These are phyloP conservation scores for Crenuchus spilurus DNA, from an alignment of 2,797 vertebrate genomes.

Conservation along the genomic window DNA sequence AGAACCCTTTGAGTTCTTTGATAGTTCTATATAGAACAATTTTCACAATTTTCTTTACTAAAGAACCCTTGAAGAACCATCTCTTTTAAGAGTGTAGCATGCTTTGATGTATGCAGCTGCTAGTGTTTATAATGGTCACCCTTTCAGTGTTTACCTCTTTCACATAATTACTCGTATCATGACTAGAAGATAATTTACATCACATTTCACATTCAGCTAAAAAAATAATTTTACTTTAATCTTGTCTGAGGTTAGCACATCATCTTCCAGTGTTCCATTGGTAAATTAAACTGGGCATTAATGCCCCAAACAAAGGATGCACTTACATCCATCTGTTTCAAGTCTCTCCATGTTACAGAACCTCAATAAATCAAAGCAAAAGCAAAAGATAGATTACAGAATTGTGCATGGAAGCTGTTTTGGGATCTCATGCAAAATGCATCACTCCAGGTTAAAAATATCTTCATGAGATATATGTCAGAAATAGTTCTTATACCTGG, in stretches of 20 bases:
- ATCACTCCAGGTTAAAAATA: neutral
- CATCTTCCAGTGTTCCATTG: neutral
- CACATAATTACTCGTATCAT: too few relatives aligned
- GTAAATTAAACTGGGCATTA: neutral
- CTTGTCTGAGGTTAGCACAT: neutral
- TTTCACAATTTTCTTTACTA: too few relatives aligned
- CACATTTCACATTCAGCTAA: neutral
- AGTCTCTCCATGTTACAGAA: neutral
- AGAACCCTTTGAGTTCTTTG: too few relatives aligned
- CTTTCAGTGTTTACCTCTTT: too few relatives aligned
- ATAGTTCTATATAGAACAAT: too few relatives aligned
- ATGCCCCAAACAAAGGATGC: neutral
- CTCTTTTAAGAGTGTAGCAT: too few relatives aligned
- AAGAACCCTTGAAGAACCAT: too few relatives aligned
- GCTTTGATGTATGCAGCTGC: too few relatives aligned
- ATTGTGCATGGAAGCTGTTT: conserved; percentile 13
- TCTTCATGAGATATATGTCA: neutral
- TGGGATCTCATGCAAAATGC: conserved; percentile 20
- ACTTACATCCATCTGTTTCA: neutral
- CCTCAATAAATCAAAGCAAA: neutral
- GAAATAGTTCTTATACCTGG: conserved; percentile 11
- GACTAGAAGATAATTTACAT: too few relatives aligned
- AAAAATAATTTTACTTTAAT: too few relatives aligned
- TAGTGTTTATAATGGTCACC: too few relatives aligned
- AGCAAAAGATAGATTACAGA: neutral